These are phyloP conservation scores for Gastrophryne carolinensis DNA, from an alignment of 2,797 vertebrate species.

Conservation along the genomic window DNA sequence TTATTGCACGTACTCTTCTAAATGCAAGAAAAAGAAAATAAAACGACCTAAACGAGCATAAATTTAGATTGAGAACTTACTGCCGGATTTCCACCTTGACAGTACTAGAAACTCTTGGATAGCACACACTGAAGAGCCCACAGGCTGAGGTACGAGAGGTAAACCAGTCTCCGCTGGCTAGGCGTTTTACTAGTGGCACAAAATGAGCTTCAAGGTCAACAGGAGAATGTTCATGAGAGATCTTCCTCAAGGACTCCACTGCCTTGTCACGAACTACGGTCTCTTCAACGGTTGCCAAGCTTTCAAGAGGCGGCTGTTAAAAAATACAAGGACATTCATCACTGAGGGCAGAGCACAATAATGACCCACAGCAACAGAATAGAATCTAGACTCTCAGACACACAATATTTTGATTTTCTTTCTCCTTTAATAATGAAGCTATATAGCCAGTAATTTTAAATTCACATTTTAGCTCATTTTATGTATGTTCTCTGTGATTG, in stretches of 20 bases:
- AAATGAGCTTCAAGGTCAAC: slow-evolving; percentile 85
- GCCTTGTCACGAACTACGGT: slow-evolving; percentile 84
- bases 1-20: too few species aligned
- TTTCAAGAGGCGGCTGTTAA: slow-evolving; percentile 79
- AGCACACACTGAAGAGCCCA: slow-evolving; percentile 83
- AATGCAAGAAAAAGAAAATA: too few species aligned
- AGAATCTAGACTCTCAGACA: too few species aligned
- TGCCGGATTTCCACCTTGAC: slow-evolving; percentile 84
- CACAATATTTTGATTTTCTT: too few species aligned
- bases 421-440: too few species aligned
- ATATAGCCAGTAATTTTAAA: too few species aligned
- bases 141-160: slow-evolving; percentile 85
- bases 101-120: slow-evolving; percentile 80
- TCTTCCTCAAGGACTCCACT: slow-evolving; percentile 82
- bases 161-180: slow-evolving; percentile 87
- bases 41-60: too few species aligned
- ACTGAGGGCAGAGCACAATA: background rate
- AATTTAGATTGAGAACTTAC: too few species aligned
- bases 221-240: slow-evolving; percentile 83
- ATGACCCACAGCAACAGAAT: background rate
- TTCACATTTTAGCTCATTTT: too few species aligned
- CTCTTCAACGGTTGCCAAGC: slow-evolving; percentile 83
- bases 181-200: slow-evolving; percentile 81
- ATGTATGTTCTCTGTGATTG: too few species aligned
- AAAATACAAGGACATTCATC: background rate